Conservation (phyloP, 2,797 vertebrate genomes). For the Yasuhikotakia modesta region DNA sequence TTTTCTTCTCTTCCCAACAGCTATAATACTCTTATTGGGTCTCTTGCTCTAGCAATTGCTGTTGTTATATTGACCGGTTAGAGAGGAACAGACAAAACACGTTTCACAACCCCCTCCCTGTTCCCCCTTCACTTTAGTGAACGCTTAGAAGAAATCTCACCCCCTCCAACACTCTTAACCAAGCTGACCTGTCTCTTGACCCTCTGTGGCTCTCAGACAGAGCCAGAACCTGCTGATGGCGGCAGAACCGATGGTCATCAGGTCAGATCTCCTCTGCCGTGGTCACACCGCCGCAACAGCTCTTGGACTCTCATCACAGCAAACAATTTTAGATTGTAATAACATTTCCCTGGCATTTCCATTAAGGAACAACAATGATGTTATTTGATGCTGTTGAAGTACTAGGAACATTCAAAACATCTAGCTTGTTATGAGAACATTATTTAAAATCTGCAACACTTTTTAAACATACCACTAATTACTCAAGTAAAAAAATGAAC, state of each 20-base stretch:
- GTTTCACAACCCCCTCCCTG: background rate
- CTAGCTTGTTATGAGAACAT: no score
- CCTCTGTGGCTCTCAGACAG: constrained; percentile 1
- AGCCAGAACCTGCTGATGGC: background rate
- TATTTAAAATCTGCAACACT: no score
- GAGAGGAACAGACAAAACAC: constrained; percentile 36
- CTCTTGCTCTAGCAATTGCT: constrained; percentile 5
- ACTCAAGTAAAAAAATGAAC: no score
- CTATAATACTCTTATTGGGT: background rate
- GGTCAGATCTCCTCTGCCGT: constrained; percentile 3
- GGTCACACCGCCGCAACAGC: background rate
- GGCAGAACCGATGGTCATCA: constrained; percentile 2
- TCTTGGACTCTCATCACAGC: background rate
- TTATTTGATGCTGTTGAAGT: no score
- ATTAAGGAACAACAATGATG: no score
- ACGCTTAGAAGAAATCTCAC: constrained; percentile 21
- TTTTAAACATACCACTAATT: no score
- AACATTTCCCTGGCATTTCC: no score
- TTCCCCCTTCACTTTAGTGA: background rate
- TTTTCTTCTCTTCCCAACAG: constrained; percentile 9
- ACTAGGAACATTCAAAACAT: no score
- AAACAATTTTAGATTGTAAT: no score
- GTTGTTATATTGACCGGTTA: constrained; percentile 7
- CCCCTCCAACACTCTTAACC: constrained; percentile 2
- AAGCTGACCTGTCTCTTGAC: constrained; percentile 34